A percentile compares a stretch with the other conserved stretches of the same genome.
Evolutionary conservation across 2,888 invertebrate species (phyloP).

Genomic region (Leucoptera coffeella): DNA sequence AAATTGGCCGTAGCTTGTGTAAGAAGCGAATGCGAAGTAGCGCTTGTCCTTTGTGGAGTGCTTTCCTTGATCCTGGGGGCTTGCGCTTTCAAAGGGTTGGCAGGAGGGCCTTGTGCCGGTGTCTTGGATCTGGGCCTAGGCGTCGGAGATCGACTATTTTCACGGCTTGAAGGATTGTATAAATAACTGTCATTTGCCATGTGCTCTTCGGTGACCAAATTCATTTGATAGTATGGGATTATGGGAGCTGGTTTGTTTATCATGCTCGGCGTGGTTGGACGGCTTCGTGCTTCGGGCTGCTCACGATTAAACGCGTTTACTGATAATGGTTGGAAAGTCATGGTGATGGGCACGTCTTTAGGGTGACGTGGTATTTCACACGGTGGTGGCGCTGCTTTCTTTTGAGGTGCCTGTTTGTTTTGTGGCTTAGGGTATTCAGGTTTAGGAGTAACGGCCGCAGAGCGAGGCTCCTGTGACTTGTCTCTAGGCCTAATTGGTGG

Average conservation of each 20-base stretch:
- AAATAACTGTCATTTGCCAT: constrained; percentile 52
- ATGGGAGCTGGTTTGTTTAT: constrained; percentile 70
- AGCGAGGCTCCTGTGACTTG: constrained; percentile 20
- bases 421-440: constrained; percentile 9
- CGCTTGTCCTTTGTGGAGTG: constrained; percentile 25
- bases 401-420: constrained; percentile 12
- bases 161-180: constrained; percentile 56
- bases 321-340: constrained; percentile 60
- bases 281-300: constrained; percentile 46
- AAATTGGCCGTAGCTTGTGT: constrained; percentile 24
- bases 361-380: constrained; percentile 28
- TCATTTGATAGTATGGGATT: constrained; percentile 74
- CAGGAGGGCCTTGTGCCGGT: constrained; percentile 66
- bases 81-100: constrained; percentile 59
- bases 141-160: constrained; percentile 58
- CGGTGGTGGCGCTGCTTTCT: constrained; percentile 13
- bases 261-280: constrained; percentile 64
- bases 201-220: constrained; percentile 64
- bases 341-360: constrained; percentile 47
- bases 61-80: constrained; percentile 57
- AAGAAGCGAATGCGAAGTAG: constrained; percentile 17
- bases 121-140: constrained; percentile 59
- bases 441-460: constrained; percentile 4
- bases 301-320: constrained; percentile 48
- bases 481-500: constrained; percentile 24